Conservation (phyloP, 2,888 invertebrate species). For the Tanytarsus gracilentus region DNA sequence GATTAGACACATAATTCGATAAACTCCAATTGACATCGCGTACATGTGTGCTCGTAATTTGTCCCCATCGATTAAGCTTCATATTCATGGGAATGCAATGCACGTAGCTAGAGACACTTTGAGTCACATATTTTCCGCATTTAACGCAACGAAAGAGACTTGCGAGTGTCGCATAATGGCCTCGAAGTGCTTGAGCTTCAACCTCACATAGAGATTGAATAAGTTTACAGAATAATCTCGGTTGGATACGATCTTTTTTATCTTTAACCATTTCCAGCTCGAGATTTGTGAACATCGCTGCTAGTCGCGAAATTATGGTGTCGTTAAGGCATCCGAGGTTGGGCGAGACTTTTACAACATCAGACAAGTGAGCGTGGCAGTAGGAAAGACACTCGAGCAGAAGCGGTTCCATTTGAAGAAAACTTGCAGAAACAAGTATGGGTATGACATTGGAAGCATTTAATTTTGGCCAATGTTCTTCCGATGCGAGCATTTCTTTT, state of each 20-base stretch:
- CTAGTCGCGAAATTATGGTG: slow-evolving; percentile 59
- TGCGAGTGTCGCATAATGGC: slow-evolving; percentile 72
- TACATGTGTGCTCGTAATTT: slow-evolving; percentile 59
- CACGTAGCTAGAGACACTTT: slow-evolving; percentile 57
- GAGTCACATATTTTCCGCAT: slow-evolving; percentile 41
- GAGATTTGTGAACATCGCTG: slow-evolving; percentile 78
- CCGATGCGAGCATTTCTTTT: slow-evolving; percentile 52
- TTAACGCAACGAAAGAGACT: slow-evolving; percentile 59
- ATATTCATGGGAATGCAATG: slow-evolving; percentile 65
- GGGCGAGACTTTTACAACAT: slow-evolving; percentile 75
- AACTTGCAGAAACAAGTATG: slow-evolving; percentile 87
- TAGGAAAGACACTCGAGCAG: slow-evolving; percentile 76
- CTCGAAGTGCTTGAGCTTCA: slow-evolving; percentile 64
- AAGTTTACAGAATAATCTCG: slow-evolving; percentile 72
- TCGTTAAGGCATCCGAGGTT: slow-evolving; percentile 86
- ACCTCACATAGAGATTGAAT: slow-evolving; percentile 67
- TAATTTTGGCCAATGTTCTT: slow-evolving; percentile 58
- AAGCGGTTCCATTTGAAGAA: slow-evolving; percentile 85
- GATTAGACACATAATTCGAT: slow-evolving; percentile 65
- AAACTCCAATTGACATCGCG: slow-evolving; percentile 72
- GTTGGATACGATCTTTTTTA: slow-evolving; percentile 80
- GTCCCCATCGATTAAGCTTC: slow-evolving; percentile 63
- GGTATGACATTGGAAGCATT: slow-evolving; percentile 83
- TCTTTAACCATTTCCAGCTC: slow-evolving; percentile 79
- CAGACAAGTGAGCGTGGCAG: slow-evolving; percentile 78